Percentiles rank a stretch among this genome's conserved stretches.
phyloP scores from a whole-genome alignment of 2,888 invertebrate genomes.

The Conchocele bisecta region DNA sequence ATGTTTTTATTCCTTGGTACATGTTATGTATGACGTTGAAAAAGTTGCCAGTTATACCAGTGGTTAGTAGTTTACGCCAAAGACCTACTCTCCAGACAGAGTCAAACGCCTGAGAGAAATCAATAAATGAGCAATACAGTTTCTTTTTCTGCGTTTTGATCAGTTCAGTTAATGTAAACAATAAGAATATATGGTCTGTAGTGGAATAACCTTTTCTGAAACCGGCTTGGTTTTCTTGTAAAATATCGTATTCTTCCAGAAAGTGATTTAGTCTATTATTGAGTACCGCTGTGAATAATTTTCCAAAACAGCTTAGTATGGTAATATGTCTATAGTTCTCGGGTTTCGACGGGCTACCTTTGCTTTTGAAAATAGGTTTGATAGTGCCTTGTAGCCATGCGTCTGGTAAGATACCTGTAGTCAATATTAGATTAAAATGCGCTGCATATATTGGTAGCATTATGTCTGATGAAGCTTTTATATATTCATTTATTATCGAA shows the following conservation, averaged over 20 bases:
- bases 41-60: conserved; percentile 25
- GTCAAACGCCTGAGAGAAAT: conserved; percentile 26
- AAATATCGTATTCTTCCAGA: conserved; percentile 16
- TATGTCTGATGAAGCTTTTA: conserved; percentile 9
- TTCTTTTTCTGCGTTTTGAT: conserved; percentile 19
- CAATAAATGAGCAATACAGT: conserved; percentile 23
- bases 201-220: conserved; percentile 21
- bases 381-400: conserved; percentile 25
- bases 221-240: conserved; percentile 36
- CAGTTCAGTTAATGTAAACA: conserved; percentile 19
- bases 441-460: background rate
- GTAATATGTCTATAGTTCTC: conserved; percentile 33
- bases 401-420: conserved; percentile 14
- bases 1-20: conserved; percentile 35
- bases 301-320: conserved; percentile 25
- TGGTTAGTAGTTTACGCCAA: conserved; percentile 17
- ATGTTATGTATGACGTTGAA: conserved; percentile 27
- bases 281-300: conserved; percentile 26
- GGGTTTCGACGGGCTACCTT: conserved; percentile 19
- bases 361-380: conserved; percentile 18
- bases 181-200: conserved; percentile 33
- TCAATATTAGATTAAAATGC: conserved; percentile 2
- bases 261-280: conserved; percentile 13
- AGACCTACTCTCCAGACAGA: conserved; percentile 25
- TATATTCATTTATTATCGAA: conserved; percentile 27